These are phyloP conservation scores for Craseonycteris thonglongyai DNA, from an alignment of 2,113 vertebrate species.

Conservation along the genomic window DNA sequence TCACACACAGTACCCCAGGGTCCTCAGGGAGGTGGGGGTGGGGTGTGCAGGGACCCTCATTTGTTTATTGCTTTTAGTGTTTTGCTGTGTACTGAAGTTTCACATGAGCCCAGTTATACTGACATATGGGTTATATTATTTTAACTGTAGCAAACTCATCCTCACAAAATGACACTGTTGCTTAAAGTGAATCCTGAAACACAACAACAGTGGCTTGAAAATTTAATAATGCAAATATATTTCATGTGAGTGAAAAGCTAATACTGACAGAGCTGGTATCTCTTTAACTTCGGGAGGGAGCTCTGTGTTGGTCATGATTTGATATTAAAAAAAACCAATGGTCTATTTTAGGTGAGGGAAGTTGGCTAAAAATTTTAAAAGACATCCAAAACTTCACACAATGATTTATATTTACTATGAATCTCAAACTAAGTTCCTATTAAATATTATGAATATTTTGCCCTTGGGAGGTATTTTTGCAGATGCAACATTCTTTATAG, in stretches of 20 bases:
- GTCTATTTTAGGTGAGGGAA: background rate
- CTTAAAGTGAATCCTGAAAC: background rate
- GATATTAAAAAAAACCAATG: background rate
- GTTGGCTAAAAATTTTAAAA: background rate
- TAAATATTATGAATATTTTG: background rate
- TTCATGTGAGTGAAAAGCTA: background rate
- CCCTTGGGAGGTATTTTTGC: background rate
- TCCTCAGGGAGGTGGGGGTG: accelerated
- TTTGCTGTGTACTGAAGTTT: background rate
- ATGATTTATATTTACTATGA: background rate
- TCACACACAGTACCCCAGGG: background rate
- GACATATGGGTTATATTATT: background rate
- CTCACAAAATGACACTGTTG: background rate
- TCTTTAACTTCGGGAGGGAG: background rate
- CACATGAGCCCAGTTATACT: background rate
- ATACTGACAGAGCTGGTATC: background rate
- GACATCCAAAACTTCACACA: background rate
- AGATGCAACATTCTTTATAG: background rate
- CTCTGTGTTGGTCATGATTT: background rate
- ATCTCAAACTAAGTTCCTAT: background rate
- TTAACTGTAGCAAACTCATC: background rate
- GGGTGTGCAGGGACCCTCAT: accelerated
- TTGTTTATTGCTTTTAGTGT: background rate
- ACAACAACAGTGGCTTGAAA: background rate
- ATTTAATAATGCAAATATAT: background rate